phyloP scores from a whole-genome alignment of 2,113 vertebrate genomes.

The Daboia siamensis region DNA sequence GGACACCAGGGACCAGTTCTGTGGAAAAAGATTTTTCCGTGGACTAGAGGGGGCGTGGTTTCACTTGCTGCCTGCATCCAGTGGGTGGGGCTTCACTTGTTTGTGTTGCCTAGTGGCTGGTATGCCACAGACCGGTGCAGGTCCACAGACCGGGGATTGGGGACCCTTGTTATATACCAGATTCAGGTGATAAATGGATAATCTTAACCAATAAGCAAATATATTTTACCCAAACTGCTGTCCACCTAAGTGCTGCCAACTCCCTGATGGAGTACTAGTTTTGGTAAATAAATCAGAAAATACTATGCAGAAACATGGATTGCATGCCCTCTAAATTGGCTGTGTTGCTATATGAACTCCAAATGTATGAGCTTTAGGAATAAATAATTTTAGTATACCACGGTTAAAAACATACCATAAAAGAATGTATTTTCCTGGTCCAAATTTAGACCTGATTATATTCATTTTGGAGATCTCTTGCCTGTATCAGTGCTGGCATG shows the following conservation, averaged over 20 bases:
- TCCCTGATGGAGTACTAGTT: not conserved
- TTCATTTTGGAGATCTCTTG: not conserved
- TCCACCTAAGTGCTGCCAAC: not conserved
- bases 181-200: not conserved
- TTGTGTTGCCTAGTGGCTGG: no score
- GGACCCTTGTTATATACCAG: not conserved
- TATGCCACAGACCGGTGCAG: no score
- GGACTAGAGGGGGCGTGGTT: no score
- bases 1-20: no score
- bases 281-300: not conserved
- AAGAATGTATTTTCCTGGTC: not conserved
- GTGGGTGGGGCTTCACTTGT: no score
- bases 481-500: not conserved
- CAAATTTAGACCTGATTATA: not conserved
- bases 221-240: not conserved
- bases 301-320: not conserved
- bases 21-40: no score
- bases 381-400: not conserved
- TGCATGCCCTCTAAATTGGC: not conserved
- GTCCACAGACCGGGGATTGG: no score
- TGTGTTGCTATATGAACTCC: not conserved
- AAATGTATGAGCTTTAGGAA: not conserved
- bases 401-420: not conserved
- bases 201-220: not conserved
- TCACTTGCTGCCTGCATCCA: no score